These are phyloP conservation scores for Paramisgurnus dabryanus DNA, from an alignment of 2,113 vertebrate genomes.

Conservation along the genomic window DNA sequence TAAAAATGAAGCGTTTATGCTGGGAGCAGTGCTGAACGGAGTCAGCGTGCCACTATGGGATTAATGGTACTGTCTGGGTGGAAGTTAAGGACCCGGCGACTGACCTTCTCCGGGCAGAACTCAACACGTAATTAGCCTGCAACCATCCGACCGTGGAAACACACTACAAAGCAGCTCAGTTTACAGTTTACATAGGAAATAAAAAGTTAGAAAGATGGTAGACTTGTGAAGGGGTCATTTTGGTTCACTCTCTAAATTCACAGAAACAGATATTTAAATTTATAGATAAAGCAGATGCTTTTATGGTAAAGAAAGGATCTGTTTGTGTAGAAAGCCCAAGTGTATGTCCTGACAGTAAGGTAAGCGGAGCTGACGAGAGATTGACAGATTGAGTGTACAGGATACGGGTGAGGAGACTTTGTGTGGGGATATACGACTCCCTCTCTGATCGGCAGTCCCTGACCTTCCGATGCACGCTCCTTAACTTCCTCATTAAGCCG, in stretches of 20 bases:
- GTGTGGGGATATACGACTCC: constrained; percentile 40
- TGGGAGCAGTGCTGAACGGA: constrained; percentile 5
- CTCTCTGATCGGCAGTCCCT: constrained; percentile 40
- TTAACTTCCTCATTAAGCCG: constrained; percentile 46
- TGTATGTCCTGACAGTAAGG: constrained; percentile 5
- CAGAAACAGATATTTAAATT: background rate
- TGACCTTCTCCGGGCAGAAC: constrained; percentile 32
- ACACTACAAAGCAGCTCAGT: constrained; percentile 17
- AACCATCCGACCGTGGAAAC: constrained; percentile 14
- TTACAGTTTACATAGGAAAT: constrained; percentile 34
- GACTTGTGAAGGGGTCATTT: background rate
- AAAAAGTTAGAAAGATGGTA: background rate
- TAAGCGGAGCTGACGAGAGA: constrained; percentile 34
- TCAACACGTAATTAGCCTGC: constrained; percentile 23
- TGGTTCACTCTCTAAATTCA: background rate
- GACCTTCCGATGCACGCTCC: constrained; percentile 42
- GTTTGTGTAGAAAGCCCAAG: constrained; percentile 25
- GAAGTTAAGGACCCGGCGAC: constrained; percentile 17
- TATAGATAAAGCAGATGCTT: too few species aligned
- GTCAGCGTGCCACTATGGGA: constrained; percentile 2
- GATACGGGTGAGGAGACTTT: constrained; percentile 43
- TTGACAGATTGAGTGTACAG: constrained; percentile 43
- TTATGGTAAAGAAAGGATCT: background rate
- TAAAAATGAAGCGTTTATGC: constrained; percentile 9
- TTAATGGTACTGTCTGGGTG: constrained; percentile 22